Conservation (phyloP, 37 sponge, comb jelly and placozoan species). For the Chondrosia reniformis region DNA sequence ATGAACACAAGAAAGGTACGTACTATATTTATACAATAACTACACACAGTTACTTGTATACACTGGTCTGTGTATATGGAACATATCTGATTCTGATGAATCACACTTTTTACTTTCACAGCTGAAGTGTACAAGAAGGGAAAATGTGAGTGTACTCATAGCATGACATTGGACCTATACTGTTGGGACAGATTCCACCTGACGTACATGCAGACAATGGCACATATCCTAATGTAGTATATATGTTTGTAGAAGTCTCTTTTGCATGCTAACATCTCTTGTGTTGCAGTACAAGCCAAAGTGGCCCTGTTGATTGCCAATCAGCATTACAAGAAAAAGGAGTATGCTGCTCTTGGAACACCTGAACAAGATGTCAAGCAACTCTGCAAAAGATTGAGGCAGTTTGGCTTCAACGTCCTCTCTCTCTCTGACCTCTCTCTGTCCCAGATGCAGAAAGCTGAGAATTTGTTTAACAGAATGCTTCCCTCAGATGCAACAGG, state of each 20-base stretch:
- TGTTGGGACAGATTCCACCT: background rate
- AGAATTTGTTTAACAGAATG: background rate
- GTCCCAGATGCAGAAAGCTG: slow-evolving; percentile 9
- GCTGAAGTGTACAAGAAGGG: slow-evolving; percentile 12
- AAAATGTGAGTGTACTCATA: background rate
- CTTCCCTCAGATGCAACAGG: slow-evolving; percentile 4
- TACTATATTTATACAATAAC: too few relatives aligned
- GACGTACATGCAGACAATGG: background rate
- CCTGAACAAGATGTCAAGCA: background rate
- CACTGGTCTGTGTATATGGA: too few relatives aligned
- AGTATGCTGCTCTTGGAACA: background rate
- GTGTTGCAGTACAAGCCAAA: background rate
- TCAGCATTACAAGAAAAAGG: background rate
- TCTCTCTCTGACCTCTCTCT: slow-evolving; percentile 1
- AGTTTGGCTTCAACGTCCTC: slow-evolving; percentile 1
- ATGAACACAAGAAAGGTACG: too few relatives aligned
- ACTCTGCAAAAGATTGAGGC: background rate
- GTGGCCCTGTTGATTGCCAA: slow-evolving; percentile 20
- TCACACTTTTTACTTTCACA: too few relatives aligned
- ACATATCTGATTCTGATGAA: too few relatives aligned
- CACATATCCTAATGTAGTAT: background rate
- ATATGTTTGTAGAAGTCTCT: background rate
- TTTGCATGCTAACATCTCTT: background rate
- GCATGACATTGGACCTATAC: background rate
- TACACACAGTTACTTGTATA: too few relatives aligned